These are phyloP conservation scores for Chelonus formosanus DNA, from an alignment of 2,888 invertebrate genomes.

Conservation along the genomic window DNA sequence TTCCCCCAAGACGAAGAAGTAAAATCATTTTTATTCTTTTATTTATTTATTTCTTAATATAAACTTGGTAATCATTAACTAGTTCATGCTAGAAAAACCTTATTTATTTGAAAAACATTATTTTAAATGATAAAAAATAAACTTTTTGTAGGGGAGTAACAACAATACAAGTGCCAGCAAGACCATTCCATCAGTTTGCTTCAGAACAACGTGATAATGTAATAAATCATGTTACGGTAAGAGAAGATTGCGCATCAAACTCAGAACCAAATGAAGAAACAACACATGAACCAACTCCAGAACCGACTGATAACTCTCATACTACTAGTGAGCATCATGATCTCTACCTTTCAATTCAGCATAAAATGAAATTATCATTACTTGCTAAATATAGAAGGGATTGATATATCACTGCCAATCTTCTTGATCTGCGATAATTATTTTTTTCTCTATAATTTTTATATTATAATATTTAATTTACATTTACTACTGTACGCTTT, in stretches of 20 bases:
- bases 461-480: too few species aligned
- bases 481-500: too few species aligned
- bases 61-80: too few species aligned
- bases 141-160: slow-evolving; percentile 43
- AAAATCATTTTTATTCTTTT: too few species aligned
- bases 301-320: slow-evolving; percentile 30
- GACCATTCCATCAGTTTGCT: slow-evolving; percentile 45
- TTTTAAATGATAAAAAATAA: not conserved
- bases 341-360: too few species aligned
- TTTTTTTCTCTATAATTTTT: too few species aligned
- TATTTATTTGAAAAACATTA: not conserved
- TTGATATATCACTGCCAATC: too few species aligned
- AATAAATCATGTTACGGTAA: slow-evolving; percentile 43
- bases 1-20: too few species aligned
- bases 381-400: too few species aligned
- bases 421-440: too few species aligned
- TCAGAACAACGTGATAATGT: slow-evolving; percentile 50
- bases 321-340: slow-evolving; percentile 21
- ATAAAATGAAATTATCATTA: too few species aligned
- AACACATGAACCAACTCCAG: slow-evolving; percentile 29
- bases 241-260: slow-evolving; percentile 38
- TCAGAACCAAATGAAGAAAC: slow-evolving; percentile 32
- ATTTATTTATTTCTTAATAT: not conserved
- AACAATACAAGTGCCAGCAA: slow-evolving; percentile 42
- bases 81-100: not conserved